Evolutionary conservation across 2,888 invertebrate species (phyloP).

Genomic region (Meteorus colon): DNA sequence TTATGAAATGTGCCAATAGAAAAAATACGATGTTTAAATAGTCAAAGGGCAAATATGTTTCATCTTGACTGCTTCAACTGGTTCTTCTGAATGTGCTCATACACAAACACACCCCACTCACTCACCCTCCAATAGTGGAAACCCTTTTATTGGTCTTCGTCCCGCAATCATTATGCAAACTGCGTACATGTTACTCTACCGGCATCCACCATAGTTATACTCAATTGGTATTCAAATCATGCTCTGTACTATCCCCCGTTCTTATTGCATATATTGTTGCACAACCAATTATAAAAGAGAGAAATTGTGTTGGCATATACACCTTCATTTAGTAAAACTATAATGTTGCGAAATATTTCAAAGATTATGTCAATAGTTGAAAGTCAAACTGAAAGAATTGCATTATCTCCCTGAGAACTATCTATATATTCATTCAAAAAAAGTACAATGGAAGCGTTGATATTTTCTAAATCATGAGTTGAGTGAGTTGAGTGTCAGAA

Average conservation of each 20-base stretch:
- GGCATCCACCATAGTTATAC: constrained; percentile 24
- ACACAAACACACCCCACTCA: constrained; percentile 32
- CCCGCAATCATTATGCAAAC: constrained; percentile 65
- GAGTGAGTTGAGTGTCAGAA: constrained; percentile 30
- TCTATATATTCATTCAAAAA: background rate
- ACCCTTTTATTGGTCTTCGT: constrained; percentile 66
- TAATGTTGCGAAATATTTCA: no score
- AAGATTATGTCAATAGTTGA: no score
- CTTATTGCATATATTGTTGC: constrained; percentile 35
- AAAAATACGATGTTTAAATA: background rate
- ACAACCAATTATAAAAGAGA: constrained; percentile 42
- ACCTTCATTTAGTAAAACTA: background rate
- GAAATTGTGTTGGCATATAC: background rate
- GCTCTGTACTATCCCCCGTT: constrained; percentile 48
- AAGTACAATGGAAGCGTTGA: background rate
- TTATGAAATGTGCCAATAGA: no score
- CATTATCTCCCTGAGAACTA: background rate
- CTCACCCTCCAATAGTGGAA: constrained; percentile 51
- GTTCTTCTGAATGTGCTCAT: constrained; percentile 39
- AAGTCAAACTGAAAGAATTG: no score
- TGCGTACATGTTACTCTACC: constrained; percentile 48
- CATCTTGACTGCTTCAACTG: constrained; percentile 55
- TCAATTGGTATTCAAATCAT: constrained; percentile 68
- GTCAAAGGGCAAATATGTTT: background rate
- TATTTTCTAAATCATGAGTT: constrained; percentile 35